phyloP scores from a whole-genome alignment of 2,888 invertebrate species.

The Drosophila pegasa region DNA sequence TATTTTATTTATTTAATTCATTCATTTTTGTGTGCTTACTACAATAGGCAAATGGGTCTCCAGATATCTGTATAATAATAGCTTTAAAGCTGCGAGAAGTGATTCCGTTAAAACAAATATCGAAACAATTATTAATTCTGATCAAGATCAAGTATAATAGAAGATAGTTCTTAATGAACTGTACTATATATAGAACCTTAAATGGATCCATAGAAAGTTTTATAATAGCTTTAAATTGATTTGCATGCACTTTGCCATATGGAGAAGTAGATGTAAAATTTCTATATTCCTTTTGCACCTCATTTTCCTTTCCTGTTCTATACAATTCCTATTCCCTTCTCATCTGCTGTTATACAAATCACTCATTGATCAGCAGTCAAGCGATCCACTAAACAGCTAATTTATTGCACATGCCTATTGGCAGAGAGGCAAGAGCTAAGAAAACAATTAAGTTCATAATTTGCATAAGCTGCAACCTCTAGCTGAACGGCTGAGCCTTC shows the following conservation, averaged over 20 bases:
- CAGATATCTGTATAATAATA: neutral
- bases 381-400: conserved; percentile 17
- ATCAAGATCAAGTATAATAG: neutral
- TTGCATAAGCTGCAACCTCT: conserved; percentile 17
- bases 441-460: neutral
- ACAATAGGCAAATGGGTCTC: neutral
- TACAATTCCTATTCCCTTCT: no score
- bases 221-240: neutral
- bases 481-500: conserved; percentile 19
- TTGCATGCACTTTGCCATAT: no score
- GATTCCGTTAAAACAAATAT: no score
- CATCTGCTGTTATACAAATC: neutral
- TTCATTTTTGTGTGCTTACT: neutral
- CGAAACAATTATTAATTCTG: neutral
- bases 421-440: neutral
- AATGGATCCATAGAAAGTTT: neutral
- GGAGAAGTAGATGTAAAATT: neutral
- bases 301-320: neutral
- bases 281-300: no score
- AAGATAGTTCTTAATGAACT: neutral
- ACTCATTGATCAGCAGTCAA: neutral
- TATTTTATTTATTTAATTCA: neutral
- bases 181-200: neutral
- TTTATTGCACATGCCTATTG: conserved; percentile 14
- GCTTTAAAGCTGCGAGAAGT: neutral